Conservation (phyloP, 2,888 invertebrate species). For the Synergus japonicus region DNA sequence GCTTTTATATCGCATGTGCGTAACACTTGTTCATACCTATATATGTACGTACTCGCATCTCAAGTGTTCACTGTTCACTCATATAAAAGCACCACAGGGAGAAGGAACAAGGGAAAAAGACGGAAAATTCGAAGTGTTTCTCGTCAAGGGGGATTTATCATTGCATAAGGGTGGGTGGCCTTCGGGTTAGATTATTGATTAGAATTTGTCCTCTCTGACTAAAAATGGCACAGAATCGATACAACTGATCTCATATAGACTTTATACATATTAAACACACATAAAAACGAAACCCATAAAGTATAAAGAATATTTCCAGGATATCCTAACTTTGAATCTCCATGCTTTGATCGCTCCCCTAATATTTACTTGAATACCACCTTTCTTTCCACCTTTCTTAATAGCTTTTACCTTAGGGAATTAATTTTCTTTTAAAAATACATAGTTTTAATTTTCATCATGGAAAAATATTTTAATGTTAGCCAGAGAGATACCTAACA, state of each 20-base stretch:
- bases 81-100: no score
- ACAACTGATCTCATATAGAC: conserved; percentile 5
- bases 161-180: neutral
- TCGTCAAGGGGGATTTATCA: conserved; percentile 24
- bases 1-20: conserved; percentile 26
- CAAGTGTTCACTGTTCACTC: neutral
- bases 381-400: neutral
- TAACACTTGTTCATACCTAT: neutral
- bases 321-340: neutral
- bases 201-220: conserved; percentile 54
- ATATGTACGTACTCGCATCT: neutral
- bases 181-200: conserved; percentile 63
- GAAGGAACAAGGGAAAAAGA: conserved; percentile 35
- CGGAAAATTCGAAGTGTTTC: conserved; percentile 32
- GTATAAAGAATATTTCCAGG: neutral
- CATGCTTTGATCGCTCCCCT: neutral
- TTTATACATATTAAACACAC: neutral
- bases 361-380: neutral
- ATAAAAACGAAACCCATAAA: neutral
- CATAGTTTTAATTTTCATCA: neutral
- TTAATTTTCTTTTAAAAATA: neutral
- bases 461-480: neutral
- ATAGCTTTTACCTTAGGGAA: neutral
- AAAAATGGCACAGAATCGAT: conserved; percentile 42
- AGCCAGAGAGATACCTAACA: neutral